A percentile compares a stretch with the other conserved stretches of the same genome.
These are phyloP conservation scores for Urocyon cinereoargenteus DNA, from an alignment of 2,797 vertebrate species.

Conservation along the genomic window DNA sequence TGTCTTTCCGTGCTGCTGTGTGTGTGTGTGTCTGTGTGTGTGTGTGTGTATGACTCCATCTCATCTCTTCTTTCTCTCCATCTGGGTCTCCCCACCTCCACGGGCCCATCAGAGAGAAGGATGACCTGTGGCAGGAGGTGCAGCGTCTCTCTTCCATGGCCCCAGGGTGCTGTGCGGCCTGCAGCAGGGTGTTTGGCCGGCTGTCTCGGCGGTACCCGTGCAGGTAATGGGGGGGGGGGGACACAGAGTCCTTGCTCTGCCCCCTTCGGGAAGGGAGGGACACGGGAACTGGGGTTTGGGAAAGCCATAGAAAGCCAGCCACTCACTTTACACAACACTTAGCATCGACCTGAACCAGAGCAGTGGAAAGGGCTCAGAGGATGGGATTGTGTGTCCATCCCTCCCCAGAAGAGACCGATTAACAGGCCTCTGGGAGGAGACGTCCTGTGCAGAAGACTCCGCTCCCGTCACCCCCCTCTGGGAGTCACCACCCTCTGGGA, in stretches of 20 bases:
- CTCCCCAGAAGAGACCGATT: neutral
- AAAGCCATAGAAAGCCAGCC: neutral
- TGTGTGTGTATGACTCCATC: neutral
- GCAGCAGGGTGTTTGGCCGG: conserved; percentile 85
- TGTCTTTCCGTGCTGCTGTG: neutral
- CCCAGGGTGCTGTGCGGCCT: conserved; percentile 80
- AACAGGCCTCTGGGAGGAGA: neutral
- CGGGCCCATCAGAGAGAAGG: conserved; percentile 86
- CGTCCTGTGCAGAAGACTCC: neutral
- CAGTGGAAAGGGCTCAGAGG: neutral
- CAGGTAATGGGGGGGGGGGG: conserved; percentile 80
- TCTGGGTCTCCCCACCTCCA: neutral
- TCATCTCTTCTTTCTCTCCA: neutral
- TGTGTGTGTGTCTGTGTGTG: neutral
- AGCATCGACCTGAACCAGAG: neutral
- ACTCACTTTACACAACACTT: neutral
- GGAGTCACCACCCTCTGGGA: neutral
- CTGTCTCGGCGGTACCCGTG: conserved; percentile 87
- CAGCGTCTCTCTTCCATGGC: conserved; percentile 77
- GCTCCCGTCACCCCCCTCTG: neutral
- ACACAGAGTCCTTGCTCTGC: neutral
- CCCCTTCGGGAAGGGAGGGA: neutral
- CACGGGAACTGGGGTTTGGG: neutral
- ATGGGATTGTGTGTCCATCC: neutral
- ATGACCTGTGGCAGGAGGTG: conserved; percentile 87